phyloP scores from a whole-genome alignment of 2,113 vertebrate species.

The Vireo altiloquus region DNA sequence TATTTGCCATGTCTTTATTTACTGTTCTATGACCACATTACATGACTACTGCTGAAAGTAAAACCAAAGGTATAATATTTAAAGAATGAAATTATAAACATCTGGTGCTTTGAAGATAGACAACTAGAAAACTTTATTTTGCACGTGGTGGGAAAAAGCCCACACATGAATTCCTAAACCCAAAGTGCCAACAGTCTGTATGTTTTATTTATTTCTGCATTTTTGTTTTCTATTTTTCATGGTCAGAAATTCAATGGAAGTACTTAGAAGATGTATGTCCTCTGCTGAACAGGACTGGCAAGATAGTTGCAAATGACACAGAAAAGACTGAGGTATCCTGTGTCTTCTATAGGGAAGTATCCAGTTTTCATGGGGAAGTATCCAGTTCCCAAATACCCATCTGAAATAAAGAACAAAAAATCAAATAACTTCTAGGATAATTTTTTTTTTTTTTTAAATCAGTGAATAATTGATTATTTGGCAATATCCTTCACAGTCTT shows the following conservation, averaged over 20 bases:
- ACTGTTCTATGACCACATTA: neutral
- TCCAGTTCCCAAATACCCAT: neutral
- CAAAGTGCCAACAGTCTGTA: neutral
- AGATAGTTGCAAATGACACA: neutral
- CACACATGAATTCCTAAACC: rapidly evolving
- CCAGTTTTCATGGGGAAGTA: neutral
- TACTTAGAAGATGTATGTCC: neutral
- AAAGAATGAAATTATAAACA: neutral
- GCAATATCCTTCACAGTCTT: neutral
- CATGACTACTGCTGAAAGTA: neutral
- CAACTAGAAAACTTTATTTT: neutral
- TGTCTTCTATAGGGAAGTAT: neutral
- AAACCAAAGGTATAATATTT: neutral
- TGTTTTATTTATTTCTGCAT: neutral
- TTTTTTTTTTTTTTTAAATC: no score
- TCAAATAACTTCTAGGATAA: neutral
- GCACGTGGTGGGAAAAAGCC: rapidly evolving
- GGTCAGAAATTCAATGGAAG: neutral
- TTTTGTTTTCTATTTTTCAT: neutral
- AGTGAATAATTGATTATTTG: neutral
- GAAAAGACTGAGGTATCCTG: neutral
- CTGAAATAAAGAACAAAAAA: neutral
- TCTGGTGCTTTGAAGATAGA: neutral
- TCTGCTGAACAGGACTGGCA: neutral
- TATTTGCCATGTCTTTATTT: neutral